A percentile compares a stretch with the other conserved stretches of the same genome.
phyloP scores from a whole-genome alignment of 2,888 invertebrate species.

The Pardosa pseudoannulata region DNA sequence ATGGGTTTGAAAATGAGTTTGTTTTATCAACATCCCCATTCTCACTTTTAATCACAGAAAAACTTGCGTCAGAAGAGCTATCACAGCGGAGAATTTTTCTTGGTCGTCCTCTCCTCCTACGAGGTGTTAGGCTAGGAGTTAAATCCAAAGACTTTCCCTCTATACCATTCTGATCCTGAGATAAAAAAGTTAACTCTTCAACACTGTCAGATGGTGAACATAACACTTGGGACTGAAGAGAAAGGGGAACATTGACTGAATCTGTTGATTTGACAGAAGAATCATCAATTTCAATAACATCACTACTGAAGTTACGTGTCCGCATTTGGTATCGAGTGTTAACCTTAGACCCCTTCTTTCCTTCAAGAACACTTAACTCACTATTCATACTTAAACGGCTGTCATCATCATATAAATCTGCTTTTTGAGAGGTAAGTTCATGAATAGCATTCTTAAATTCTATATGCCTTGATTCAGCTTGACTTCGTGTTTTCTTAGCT shows the following conservation, averaged over 20 bases:
- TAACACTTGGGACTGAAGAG: not conserved
- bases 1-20: not conserved
- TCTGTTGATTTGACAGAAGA: conserved; percentile 22
- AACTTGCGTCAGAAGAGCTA: not conserved
- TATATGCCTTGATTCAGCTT: conserved; percentile 19
- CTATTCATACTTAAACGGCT: conserved; percentile 6
- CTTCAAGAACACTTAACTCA: conserved; percentile 35
- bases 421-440: conserved; percentile 33
- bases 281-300: conserved; percentile 24
- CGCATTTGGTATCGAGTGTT: conserved; percentile 58
- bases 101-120: conserved; percentile 42
- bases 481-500: conserved; percentile 44
- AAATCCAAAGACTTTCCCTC: not conserved
- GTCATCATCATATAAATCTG: conserved; percentile 40
- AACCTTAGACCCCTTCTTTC: conserved; percentile 28
- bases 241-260: conserved; percentile 11
- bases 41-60: conserved; percentile 40
- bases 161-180: conserved; percentile 8
- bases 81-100: conserved; percentile 29
- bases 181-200: conserved; percentile 22
- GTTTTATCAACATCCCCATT: conserved; percentile 13
- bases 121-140: conserved; percentile 11
- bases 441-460: conserved; percentile 46
- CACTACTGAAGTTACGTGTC: conserved; percentile 26
- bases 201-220: conserved; percentile 18